A percentile compares a stretch with the other conserved stretches of the same genome.
These are phyloP conservation scores for Bombus sylvicola DNA, from an alignment of 1,140 invertebrate species.

Conservation along the genomic window DNA sequence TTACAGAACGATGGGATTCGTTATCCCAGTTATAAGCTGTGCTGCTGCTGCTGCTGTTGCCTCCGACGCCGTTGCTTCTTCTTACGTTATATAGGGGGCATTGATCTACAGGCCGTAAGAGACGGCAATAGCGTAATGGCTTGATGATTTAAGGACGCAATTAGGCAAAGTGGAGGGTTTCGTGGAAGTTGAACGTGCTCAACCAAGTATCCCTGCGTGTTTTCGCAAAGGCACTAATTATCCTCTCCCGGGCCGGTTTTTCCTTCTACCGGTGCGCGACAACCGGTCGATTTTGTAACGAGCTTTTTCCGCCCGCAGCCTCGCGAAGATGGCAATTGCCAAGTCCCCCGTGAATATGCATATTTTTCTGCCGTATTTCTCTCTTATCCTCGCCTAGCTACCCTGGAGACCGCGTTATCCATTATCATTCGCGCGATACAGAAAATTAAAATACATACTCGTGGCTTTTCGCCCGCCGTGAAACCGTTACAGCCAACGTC, in stretches of 20 bases:
- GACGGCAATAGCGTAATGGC: constrained; percentile 70
- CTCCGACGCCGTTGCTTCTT: constrained; percentile 11
- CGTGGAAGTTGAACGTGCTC: constrained; percentile 61
- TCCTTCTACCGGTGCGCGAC: constrained; percentile 23
- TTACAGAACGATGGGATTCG: constrained; percentile 56
- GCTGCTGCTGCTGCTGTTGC: constrained; percentile 19
- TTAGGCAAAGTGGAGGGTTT: constrained; percentile 68
- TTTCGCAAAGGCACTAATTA: constrained; percentile 69
- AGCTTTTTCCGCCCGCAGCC: constrained; percentile 22
- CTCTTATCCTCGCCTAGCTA: background rate
- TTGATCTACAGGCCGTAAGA: constrained; percentile 55
- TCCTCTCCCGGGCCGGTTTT: constrained; percentile 44
- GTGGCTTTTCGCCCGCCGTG: background rate
- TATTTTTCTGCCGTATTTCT: constrained; percentile 1
- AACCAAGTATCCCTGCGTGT: constrained; percentile 59
- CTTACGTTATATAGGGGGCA: constrained; percentile 48
- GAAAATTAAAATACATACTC: constrained; percentile 23
- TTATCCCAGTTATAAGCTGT: constrained; percentile 56
- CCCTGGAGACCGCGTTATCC: constrained; percentile 17
- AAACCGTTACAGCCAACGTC: background rate
- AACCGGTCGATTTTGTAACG: constrained; percentile 54
- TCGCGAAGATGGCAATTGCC: constrained; percentile 39
- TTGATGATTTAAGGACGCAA: constrained; percentile 69
- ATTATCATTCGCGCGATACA: background rate
- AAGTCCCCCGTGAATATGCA: constrained; percentile 34